Evolutionary conservation across 1,140 invertebrate species (phyloP), one percentile per base, ranked within the genome.

Genomic region (Mactra quadrangularis): DNA sequence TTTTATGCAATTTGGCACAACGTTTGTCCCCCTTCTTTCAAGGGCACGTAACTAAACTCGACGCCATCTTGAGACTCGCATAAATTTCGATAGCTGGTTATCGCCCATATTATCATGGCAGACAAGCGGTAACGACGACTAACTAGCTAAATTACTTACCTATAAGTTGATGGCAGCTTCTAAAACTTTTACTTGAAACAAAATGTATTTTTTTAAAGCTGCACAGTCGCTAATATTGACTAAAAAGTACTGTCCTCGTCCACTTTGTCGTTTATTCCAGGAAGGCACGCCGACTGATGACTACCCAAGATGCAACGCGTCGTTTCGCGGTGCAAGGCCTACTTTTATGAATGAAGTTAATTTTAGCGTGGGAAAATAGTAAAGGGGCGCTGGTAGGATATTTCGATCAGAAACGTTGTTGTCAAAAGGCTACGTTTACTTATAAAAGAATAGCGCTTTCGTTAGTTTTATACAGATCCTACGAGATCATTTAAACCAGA

Each of bases 21-120:
- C 55, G 47, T 57, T 81, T 81, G 77, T 81, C 77, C 77, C 77
- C 77, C 77, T 81, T 81, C 64, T 70, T 70, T 81, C 77, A 81
- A 81, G 77, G 77, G 77, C 77, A 81, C 64, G 77, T 81, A 81
- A 81, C 47, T 64, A 81, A 71, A 53, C 76, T 45, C 11, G 19
- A 45, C 64, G 64, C 77, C 64, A 70, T 81, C 29, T 81, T 70
- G 64, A 57, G 53, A 31, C 77, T 50, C 59, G 66, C 64, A 70
- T 81, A 71, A 70, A 81, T 57, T 70, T 81, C 27, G 25, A 9
- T 22, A 25, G 29, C 29, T 33, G 55, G 53, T 77, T 71, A 84
- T 78, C 83, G 76, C 75, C 57, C 62, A 79, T 79, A 72, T 72
- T 59, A 45, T 55, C 33, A 72, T 38, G 52, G 68, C 45, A 55